Base-by-base conservation (phyloP, 2,888 invertebrate species). In the Apamea crenata region DNA sequence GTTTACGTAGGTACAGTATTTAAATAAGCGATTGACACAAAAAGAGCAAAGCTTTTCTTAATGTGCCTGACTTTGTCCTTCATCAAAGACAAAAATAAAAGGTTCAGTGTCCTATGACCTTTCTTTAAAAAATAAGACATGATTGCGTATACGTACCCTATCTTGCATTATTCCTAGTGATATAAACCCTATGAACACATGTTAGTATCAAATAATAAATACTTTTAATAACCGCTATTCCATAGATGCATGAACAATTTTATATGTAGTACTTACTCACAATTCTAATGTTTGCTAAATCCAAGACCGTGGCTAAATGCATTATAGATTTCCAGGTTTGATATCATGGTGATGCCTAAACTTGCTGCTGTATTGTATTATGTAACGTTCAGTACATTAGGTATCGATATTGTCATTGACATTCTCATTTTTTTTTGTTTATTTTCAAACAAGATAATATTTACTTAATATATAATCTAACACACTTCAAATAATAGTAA, bases 281-380 rank as follows among this genome's bases (percentile, higher is more conserved):
- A 78, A 61, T 67, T 68, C 32, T 25, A 77, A 82, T 85, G 56
- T 88, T 85, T 82, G 56, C 66, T 61, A 25, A 78, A 88, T 65
- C 56, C 68, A 82, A 80, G 53, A 85, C 75, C 88, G 50, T 78
- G 71, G 50, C 77, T 65, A 77, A 77, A 77, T 78, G 18, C 68
- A 69, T 81, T 69, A 81, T 75, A 69, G 29, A 70, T 86, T 84
- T 80, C 16, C 61, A 74, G 70, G 29, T 78, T 74, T 63, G 47
- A 69, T 85, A 66, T 79, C 40, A 78, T 36, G 69, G 63, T 74
- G 29, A 59, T 53, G 56, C 47, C 56, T 61, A 85, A 73, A 73
- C 47, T 61, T 32, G 5, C 47, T 73, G n/a, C 36, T 69, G 32
- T 68, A 16, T 69, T n/a, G 29, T 67, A 47, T 67, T 73, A 82